phyloP scores from a whole-genome alignment of 2,113 vertebrate species.

The Conger conger region DNA sequence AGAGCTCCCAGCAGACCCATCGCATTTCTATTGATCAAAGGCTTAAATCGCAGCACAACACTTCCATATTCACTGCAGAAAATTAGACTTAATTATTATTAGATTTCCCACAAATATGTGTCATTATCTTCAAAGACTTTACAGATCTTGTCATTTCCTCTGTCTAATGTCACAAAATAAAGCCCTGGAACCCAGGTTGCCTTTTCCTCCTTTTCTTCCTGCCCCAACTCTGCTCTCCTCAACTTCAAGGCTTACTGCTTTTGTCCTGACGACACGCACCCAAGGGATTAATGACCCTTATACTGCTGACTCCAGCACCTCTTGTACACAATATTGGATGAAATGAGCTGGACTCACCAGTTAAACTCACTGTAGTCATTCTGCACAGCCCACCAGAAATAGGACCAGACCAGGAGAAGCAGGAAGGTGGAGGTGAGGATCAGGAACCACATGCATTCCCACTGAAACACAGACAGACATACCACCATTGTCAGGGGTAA shows the following conservation, averaged over 20 bases:
- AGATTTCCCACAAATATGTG: background rate
- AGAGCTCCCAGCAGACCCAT: background rate
- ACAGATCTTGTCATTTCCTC: background rate
- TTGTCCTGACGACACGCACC: background rate
- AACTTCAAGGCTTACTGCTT: background rate
- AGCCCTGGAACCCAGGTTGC: background rate
- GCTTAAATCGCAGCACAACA: background rate
- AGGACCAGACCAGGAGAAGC: conserved; percentile 88
- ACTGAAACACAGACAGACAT: conserved; percentile 66
- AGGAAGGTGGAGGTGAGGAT: conserved; percentile 85
- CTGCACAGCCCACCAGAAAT: conserved; percentile 93
- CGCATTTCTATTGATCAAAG: background rate
- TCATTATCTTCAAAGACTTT: background rate
- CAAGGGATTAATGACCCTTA: background rate
- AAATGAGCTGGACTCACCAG: conserved; percentile 75
- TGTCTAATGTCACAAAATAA: background rate
- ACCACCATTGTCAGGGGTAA: no score
- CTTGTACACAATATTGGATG: background rate
- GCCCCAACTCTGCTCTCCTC: background rate
- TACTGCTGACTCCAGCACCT: background rate
- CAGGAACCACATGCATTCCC: conserved; percentile 93
- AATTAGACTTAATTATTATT: background rate
- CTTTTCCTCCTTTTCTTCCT: no score
- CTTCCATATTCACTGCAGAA: background rate
- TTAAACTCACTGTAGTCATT: conserved; percentile 98